Conservation (phyloP, 1,140 invertebrate genomes). For the Heterodera carotae region DNA sequence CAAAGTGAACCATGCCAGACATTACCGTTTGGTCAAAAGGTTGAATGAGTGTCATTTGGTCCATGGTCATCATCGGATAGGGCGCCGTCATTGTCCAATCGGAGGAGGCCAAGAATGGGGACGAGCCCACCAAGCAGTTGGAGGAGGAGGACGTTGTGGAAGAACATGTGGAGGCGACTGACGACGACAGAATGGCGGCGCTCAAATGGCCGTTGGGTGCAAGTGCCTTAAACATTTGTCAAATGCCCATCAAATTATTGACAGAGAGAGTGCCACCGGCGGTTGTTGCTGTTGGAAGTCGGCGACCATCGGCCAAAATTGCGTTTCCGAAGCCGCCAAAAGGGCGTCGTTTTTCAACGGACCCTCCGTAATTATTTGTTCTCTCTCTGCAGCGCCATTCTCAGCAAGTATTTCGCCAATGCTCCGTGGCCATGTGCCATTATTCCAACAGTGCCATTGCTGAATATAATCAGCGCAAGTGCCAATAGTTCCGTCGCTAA, state of each 20-base stretch:
- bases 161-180: background rate
- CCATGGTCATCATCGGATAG: background rate
- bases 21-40: background rate
- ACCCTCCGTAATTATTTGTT: background rate
- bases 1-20: background rate
- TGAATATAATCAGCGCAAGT: background rate
- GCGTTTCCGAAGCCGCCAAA: background rate
- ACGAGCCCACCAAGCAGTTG: background rate
- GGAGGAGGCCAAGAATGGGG: background rate
- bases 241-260: too few species aligned
- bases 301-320: background rate
- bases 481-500: background rate
- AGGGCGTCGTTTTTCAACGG: background rate
- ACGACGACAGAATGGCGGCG: background rate
- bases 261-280: background rate
- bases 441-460: background rate
- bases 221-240: background rate
- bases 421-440: background rate
- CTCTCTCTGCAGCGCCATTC: background rate
- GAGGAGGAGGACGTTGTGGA: background rate
- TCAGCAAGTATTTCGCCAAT: background rate
- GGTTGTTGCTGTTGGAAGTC: background rate
- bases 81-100: background rate
- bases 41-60: slow-evolving; percentile 14
- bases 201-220: background rate